phyloP scores from a whole-genome alignment of 1,140 invertebrate species.

The Calosoma granatense region DNA sequence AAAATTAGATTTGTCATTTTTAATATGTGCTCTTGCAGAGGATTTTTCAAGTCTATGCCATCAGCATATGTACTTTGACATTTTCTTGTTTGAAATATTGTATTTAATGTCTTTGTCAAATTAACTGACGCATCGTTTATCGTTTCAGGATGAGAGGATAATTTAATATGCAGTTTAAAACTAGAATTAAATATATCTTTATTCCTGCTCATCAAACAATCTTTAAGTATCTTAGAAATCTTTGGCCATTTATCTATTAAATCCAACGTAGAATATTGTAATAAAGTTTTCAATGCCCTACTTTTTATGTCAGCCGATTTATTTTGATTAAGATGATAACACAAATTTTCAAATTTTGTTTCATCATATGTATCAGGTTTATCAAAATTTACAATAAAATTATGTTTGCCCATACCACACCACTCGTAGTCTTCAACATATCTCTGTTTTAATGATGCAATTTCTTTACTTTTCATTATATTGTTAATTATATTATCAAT shows the following conservation, averaged over 20 bases:
- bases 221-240: constrained; percentile 13
- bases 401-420: constrained; percentile 9
- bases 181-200: constrained; percentile 14
- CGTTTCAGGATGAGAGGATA: constrained; percentile 8
- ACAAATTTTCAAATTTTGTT: constrained; percentile 4
- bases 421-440: neutral
- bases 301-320: neutral
- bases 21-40: neutral
- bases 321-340: neutral
- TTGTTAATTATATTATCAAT: neutral
- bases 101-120: neutral
- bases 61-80: neutral
- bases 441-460: neutral
- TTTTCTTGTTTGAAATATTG: neutral
- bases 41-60: constrained; percentile 12
- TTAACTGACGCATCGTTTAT: neutral
- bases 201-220: constrained; percentile 16
- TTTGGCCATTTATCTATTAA: constrained; percentile 12
- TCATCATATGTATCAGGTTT: constrained; percentile 13
- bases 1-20: constrained; percentile 14
- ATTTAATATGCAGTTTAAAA: constrained; percentile 16
- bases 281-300: neutral
- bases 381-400: constrained; percentile 12
- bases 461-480: neutral
- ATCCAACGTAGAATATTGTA: constrained; percentile 1